Evolutionary conservation across 2,888 invertebrate species (phyloP), one percentile per base, ranked within the genome.

Genomic region (Leptopilina drosophilae): DNA sequence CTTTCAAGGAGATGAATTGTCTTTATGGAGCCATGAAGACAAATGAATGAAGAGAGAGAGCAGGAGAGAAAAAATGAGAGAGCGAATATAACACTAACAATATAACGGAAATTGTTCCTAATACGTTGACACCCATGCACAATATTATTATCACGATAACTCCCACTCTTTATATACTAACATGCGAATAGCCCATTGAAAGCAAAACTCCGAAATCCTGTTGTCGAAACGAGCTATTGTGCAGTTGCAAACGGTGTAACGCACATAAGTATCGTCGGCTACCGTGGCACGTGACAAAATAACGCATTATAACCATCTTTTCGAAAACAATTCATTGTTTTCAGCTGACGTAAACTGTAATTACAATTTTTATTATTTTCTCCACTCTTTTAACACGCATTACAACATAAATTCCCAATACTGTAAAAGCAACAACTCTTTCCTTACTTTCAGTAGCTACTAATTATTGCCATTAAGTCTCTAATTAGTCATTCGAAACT

Each of bases 201-300:
- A 75, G 77, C 80, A 77, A 80, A 85, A 81, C 83, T 82, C 84
- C 86, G 83, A 87, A 87, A 87, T 87, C 87, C 86, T 86, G 84
- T 86, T 81, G 83, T 77, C 80, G 82, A 84, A 87, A 87, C 77
- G 87, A 87, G 86, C 85, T 86, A 87, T 87, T 87, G 87, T 87
- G 66, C 65, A 33, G 65, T 65, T 65, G 40, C 40, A 65, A 65
- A 65, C 46, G 26, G 20, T 69, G 49, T 69, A 69, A 69, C 20
- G 49, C 46, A 49, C 26, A 49, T 69, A 49, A 49, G 15, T 46
- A 69, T 69, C 69, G 53, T 53, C 53, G 53, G 69, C 69, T 69
- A 69, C 53, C 26, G 69, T 53, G 53, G 53, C 53, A 69, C 69
- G 53, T 69, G 69, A 69, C 69, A 69, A 53, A 69, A 26, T 14